Evolutionary conservation across 2,888 invertebrate genomes (phyloP), one percentile per base, ranked within the genome.

Genomic region (Zhuqinia jingwanae): DNA sequence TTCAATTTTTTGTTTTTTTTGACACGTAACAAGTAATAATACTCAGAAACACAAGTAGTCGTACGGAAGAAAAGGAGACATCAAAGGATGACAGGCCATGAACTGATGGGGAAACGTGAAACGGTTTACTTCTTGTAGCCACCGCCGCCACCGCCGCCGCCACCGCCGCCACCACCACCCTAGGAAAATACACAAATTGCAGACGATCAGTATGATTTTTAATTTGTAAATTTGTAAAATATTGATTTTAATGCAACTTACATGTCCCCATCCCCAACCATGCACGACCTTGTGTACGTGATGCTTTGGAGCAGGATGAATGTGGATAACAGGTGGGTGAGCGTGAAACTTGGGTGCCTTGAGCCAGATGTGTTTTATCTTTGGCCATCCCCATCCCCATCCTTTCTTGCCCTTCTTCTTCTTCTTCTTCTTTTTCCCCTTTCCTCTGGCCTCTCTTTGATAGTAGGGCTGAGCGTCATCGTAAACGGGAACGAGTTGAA

Each of bases 241-340:
- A 5, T 50, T n/a, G 20, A 56, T 20, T 56, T 20, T 11, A 20
- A 11, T 56, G 17, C 20, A 25, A 50, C 87, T 81, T 27, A 76
- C 81, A 58, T 79, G 79, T 11, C 87, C 88, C 85, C 81, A 85
- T n/a, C 87, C 87, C 87, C 87, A 87, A 0, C 87, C 85, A 30
- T 84, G 79, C 17, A 82, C 80, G 30, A 56, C 45, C 50, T 83
- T 76, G 50, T 82, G 87, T 0, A 73, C 75, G 53, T 83, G 87
- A 25, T 84, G 76, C 25, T 80, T 80, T 22, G 85, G 85, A 45
- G 63, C 65, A n/a, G 85, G 85, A 20, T 85, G 85, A 80, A 85
- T 85, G 63, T 85, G 85, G 27, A 85, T 56, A n/a, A 85, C 58
- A 75, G 85, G 85, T 13, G 85, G 80, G 6, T 80, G 75, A 65